phyloP scores from a whole-genome alignment of 2,113 vertebrate genomes.

The Mesitornis unicolor region DNA sequence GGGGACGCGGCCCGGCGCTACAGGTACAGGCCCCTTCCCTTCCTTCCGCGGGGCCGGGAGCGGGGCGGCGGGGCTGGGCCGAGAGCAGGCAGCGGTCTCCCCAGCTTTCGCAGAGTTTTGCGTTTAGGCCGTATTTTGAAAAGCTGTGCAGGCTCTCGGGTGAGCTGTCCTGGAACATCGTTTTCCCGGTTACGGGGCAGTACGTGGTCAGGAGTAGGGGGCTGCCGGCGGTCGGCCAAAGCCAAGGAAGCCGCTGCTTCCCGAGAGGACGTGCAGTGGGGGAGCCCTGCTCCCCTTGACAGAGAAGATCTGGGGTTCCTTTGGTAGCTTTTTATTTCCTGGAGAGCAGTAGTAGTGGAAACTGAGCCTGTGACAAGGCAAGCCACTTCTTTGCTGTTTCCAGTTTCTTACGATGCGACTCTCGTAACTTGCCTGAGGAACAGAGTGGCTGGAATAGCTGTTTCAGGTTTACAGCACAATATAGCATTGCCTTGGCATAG shows the following conservation, averaged over 20 bases:
- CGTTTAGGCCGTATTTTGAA: accelerated
- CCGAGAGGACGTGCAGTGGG: too few relatives aligned
- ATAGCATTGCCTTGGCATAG: accelerated
- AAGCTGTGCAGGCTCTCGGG: background rate
- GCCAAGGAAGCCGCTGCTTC: background rate
- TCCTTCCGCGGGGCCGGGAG: background rate
- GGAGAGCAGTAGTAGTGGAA: background rate
- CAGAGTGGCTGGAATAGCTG: background rate
- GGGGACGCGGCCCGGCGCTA: conserved; percentile 40
- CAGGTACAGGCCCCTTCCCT: background rate
- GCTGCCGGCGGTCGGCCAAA: background rate
- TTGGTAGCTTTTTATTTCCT: accelerated
- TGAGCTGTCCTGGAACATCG: background rate
- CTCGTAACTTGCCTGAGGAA: background rate
- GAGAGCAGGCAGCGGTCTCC: background rate
- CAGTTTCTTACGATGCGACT: background rate
- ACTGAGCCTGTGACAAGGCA: accelerated
- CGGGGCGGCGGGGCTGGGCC: background rate
- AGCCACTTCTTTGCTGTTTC: background rate
- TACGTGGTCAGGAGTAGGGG: background rate
- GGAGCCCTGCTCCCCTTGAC: background rate
- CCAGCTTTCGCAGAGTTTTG: background rate
- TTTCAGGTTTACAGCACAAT: background rate
- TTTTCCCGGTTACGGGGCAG: background rate
- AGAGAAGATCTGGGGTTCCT: accelerated